Evolutionary conservation across 2,888 invertebrate genomes (phyloP), one percentile per base, ranked within the genome.

Genomic region (Macrophya annulata): DNA sequence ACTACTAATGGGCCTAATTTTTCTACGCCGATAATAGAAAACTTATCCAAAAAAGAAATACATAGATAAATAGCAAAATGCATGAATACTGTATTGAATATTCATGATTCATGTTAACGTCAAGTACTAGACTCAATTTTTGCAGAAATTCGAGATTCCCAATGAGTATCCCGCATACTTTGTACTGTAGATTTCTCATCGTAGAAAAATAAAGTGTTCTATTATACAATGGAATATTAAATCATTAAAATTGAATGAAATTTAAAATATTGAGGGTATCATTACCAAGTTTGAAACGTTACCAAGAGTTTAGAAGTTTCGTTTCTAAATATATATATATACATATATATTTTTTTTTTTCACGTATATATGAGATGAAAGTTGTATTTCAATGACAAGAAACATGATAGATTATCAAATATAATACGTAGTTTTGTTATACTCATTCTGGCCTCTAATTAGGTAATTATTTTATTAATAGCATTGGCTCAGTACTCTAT

Each of bases 391-490:
- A 74, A 74, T 21, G 31, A 45, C 43, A 9, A 40, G 17, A 71
- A 12, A 74, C 21, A 74, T 43, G 17, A n/a, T 45, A 72, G 8
- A 72, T 43, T 8, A 72, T 74, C n/a, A 45, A 74, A 74, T 21
- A 45, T n/a, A 74, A 43, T 43, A 43, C 15, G 74, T 45, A 74
- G 9, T 43, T 43, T 59, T 59, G 81, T 81, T 81, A 77, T 10
- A 31, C 31, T 43, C 37, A 77, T 81, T 59, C 37, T 59, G 62
- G 59, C 81, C 81, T 62, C 40, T 43, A 59, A n/a, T 62, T 81
- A n/a, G n/a, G n/a, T n/a, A 43, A 59, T 21, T 81, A 62, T 40
- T 81, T 21, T 81, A 81, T 62, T 71, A 68, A 71, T 68, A 83
- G 83, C 71, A 83, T 65, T 68, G 45, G 48, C 68, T 65, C 31